Percentiles rank a stretch among this genome's conserved stretches.
Conservation (phyloP, 2,113 vertebrate genomes). For the Amphiprion percula region DNA sequence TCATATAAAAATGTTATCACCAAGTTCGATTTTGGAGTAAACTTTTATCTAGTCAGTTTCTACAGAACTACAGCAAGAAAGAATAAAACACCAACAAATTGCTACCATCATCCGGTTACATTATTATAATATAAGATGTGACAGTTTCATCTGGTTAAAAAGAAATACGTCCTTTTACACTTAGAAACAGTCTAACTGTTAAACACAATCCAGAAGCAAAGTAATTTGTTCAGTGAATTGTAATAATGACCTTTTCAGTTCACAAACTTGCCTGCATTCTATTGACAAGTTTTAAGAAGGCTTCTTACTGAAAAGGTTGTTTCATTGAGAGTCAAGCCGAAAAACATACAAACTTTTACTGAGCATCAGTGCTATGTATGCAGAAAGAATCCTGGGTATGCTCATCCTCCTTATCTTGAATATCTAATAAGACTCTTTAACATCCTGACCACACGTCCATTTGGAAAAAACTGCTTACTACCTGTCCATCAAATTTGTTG, state of each 20-base stretch:
- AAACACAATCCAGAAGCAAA: neutral
- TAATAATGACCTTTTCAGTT: neutral
- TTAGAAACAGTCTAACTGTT: neutral
- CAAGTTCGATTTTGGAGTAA: constrained; percentile 31
- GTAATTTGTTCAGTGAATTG: neutral
- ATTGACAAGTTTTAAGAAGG: neutral
- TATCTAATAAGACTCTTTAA: no score
- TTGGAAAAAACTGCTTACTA: no score
- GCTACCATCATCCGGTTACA: neutral
- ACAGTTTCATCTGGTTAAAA: neutral
- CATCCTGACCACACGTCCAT: no score
- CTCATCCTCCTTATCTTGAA: no score
- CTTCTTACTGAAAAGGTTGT: neutral
- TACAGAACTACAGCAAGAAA: neutral
- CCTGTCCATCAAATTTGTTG: neutral
- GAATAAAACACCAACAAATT: constrained; percentile 9
- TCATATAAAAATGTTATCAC: constrained; percentile 10
- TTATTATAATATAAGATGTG: neutral
- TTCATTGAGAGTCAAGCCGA: neutral
- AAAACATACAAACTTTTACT: no score
- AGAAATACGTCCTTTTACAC: neutral
- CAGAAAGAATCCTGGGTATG: neutral
- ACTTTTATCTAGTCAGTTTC: constrained; percentile 17
- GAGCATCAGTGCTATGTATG: neutral
- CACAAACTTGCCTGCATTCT: neutral